Conservation (phyloP, 2,797 vertebrate genomes). For the Melanogrammus aeglefinus region DNA sequence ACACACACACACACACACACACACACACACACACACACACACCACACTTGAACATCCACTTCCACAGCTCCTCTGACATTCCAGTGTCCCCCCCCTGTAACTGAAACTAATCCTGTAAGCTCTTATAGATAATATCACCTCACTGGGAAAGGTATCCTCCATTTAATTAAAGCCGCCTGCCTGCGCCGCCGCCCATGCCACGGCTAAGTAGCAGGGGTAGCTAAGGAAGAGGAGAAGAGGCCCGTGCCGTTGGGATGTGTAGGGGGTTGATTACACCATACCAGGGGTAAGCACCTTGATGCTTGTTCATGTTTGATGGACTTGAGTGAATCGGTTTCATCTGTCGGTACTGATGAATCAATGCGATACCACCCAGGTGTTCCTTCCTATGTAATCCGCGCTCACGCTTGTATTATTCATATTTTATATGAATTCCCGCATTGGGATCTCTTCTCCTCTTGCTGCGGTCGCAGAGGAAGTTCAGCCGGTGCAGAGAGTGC, state of each 20-base stretch:
- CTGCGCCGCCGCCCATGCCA: conserved; percentile 23
- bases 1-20: conserved; percentile 1
- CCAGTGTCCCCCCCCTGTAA: conserved; percentile 49
- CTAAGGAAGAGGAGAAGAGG: background rate
- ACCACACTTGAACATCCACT: conserved; percentile 40
- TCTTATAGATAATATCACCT: conserved; percentile 69
- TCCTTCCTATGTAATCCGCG: background rate
- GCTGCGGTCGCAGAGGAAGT: background rate
- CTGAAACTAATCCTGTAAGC: conserved; percentile 62
- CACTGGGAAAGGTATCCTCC: conserved; percentile 45
- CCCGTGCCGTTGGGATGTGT: too few species aligned
- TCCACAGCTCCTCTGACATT: conserved; percentile 38
- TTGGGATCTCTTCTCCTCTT: background rate
- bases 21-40: background rate
- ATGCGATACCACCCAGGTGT: background rate
- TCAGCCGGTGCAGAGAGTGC: background rate
- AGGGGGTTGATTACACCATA: too few species aligned
- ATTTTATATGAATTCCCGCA: background rate
- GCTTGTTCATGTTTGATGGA: too few species aligned
- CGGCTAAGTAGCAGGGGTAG: background rate
- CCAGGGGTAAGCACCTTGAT: too few species aligned
- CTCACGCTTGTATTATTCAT: too few species aligned
- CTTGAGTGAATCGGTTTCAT: too few species aligned
- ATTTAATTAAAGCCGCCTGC: conserved; percentile 55
- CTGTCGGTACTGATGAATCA: background rate